Conservation (phyloP, 2,888 invertebrate species). For the Platerodrilus igneus region DNA sequence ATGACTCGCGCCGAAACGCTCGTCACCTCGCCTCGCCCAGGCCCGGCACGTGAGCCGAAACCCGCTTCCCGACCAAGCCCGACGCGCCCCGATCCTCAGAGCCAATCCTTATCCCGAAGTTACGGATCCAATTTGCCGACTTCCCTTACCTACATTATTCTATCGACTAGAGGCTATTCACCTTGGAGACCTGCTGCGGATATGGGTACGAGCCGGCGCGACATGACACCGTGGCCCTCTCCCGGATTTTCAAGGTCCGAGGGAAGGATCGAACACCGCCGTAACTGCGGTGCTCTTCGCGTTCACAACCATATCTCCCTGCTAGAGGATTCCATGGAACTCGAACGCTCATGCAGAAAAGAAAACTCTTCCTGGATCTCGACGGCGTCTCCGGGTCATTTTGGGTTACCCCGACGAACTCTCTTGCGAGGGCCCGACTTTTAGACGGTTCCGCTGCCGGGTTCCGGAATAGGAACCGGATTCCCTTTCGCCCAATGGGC, state of each 20-base stretch:
- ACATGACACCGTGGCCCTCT: slow-evolving; percentile 37
- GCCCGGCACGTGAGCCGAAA: slow-evolving; percentile 33
- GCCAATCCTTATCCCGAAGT: slow-evolving; percentile 70
- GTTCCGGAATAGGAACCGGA: slow-evolving; percentile 58
- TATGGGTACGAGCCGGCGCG: slow-evolving; percentile 58
- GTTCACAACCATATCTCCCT: slow-evolving; percentile 45
- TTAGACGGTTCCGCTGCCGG: slow-evolving; percentile 52
- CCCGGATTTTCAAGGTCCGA: slow-evolving; percentile 46
- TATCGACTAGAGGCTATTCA: slow-evolving; percentile 62
- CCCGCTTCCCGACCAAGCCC: slow-evolving; percentile 54
- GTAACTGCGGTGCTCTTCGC: slow-evolving; percentile 50
- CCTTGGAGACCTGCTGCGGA: slow-evolving; percentile 74
- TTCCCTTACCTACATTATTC: slow-evolving; percentile 52
- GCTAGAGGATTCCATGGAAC: slow-evolving; percentile 52
- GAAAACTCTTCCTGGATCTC: slow-evolving; percentile 53
- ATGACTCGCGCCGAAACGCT: slow-evolving; percentile 1
- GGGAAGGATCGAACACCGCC: slow-evolving; percentile 49
- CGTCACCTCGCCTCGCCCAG: slow-evolving; percentile 26
- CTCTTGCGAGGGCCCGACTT: slow-evolving; percentile 48
- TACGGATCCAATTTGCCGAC: slow-evolving; percentile 64
- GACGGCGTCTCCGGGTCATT: slow-evolving; percentile 56
- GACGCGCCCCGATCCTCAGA: slow-evolving; percentile 62
- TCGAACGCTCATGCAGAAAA: slow-evolving; percentile 53
- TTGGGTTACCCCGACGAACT: slow-evolving; percentile 51
- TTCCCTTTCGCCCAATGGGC: slow-evolving; percentile 54